phyloP scores from a whole-genome alignment of 2,113 vertebrate genomes.

The Cettia cetti region DNA sequence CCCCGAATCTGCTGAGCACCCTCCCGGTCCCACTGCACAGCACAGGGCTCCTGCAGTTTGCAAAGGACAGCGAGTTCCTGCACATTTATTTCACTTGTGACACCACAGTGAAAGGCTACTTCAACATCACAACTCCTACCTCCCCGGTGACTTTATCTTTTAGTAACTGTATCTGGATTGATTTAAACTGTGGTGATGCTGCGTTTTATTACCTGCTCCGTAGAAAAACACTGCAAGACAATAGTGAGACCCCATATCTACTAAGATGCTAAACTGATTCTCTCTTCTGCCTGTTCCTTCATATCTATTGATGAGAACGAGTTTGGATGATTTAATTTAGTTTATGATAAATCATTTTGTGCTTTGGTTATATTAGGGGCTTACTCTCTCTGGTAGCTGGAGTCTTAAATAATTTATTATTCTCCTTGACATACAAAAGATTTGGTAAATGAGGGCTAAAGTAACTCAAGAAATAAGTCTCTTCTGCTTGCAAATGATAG shows the following conservation, averaged over 20 bases:
- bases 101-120: not conserved
- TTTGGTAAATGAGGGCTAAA: not conserved
- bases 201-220: not conserved
- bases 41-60: not conserved
- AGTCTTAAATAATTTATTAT: not conserved
- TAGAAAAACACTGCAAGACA: not conserved
- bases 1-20: not conserved
- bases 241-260: not conserved
- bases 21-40: not conserved
- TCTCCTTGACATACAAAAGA: not conserved
- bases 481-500: not conserved
- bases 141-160: not conserved
- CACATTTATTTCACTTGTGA: not conserved
- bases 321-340: slow-evolving; percentile 9
- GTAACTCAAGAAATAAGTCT: not conserved
- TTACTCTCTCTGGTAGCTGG: not conserved
- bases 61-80: not conserved
- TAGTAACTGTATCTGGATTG: not conserved
- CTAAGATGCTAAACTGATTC: not conserved
- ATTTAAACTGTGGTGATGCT: not conserved
- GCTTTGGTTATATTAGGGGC: not conserved
- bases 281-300: not conserved
- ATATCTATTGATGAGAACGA: not conserved
- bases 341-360: not conserved
- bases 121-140: not conserved